Evolutionary conservation across 2,797 vertebrate species (phyloP).

Genomic region (Xyrichtys novacula): DNA sequence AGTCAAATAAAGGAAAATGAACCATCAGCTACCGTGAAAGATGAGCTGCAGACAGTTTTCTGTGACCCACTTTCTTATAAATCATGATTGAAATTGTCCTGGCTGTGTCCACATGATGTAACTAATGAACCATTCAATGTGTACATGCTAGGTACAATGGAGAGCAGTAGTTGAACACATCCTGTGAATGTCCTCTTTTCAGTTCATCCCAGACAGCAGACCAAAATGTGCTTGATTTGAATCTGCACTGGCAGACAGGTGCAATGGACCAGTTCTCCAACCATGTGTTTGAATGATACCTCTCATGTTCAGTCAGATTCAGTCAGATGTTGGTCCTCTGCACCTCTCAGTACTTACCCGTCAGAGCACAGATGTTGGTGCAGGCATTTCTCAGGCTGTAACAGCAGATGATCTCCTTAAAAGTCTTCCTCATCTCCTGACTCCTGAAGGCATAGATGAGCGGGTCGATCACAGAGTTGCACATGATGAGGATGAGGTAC

Average conservation of each 20-base stretch:
- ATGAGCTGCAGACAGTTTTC: slow-evolving; percentile 3
- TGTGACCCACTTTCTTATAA: slow-evolving; percentile 14
- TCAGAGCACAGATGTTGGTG: slow-evolving; percentile 84
- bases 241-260: slow-evolving; percentile 5
- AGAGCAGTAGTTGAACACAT: background rate
- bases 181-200: background rate
- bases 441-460: slow-evolving; percentile 98
- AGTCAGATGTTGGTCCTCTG: slow-evolving; percentile 7
- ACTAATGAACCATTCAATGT: slow-evolving; percentile 18
- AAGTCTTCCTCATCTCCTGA: slow-evolving; percentile 97
- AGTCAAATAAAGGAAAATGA: slow-evolving; percentile 15
- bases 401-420: slow-evolving; percentile 95
- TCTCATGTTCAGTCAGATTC: slow-evolving; percentile 11
- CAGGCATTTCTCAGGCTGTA: slow-evolving; percentile 86
- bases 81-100: slow-evolving; percentile 14
- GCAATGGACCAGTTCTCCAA: slow-evolving; percentile 1
- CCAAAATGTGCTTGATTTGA: background rate
- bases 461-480: slow-evolving; percentile 95
- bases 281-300: background rate
- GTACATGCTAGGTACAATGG: slow-evolving; percentile 7
- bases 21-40: slow-evolving; percentile 10
- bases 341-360: slow-evolving; percentile 85
- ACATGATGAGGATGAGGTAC: slow-evolving; percentile 98
- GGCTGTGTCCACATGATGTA: slow-evolving; percentile 6
- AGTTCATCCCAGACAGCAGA: slow-evolving; percentile 4